These are phyloP conservation scores for Cyclura pinguis DNA, from an alignment of 2,797 vertebrate genomes.

Conservation along the genomic window DNA sequence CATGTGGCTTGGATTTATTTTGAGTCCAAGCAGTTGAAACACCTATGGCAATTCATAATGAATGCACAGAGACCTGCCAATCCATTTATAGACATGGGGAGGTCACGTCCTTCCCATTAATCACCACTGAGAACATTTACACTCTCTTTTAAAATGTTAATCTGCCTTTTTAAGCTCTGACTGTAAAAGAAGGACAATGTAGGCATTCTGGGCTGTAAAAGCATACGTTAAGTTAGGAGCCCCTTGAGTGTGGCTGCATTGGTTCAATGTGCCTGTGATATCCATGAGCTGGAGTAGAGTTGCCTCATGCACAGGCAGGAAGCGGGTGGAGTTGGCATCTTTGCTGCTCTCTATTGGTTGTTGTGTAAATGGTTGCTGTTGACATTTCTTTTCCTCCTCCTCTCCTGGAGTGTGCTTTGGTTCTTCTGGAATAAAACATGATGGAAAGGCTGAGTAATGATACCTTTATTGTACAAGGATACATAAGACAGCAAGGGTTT, in stretches of 20 bases:
- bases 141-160: conserved; percentile 83
- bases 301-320: conserved; percentile 6
- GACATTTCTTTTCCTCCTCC: neutral
- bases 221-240: conserved; percentile 63
- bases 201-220: conserved; percentile 61
- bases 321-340: conserved; percentile 33
- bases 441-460: rapidly evolving
- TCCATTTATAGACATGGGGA: conserved; percentile 82
- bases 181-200: conserved; percentile 72
- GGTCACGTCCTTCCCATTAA: conserved; percentile 82
- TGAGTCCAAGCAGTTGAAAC: conserved; percentile 74
- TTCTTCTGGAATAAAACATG: neutral
- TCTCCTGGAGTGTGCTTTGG: neutral
- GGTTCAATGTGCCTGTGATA: conserved; percentile 70
- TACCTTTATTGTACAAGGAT: neutral
- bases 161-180: conserved; percentile 81
- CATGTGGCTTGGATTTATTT: conserved; percentile 75
- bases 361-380: conserved; percentile 34
- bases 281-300: conserved; percentile 61
- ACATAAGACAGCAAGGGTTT: neutral
- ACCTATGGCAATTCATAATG: conserved; percentile 84
- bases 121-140: conserved; percentile 81
- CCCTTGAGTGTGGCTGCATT: conserved; percentile 60
- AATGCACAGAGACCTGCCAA: conserved; percentile 84
- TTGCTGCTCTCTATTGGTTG: conserved; percentile 57